Evolutionary conservation across 2,888 invertebrate species (phyloP).

Genomic region (Hemicrepidius hirtus): DNA sequence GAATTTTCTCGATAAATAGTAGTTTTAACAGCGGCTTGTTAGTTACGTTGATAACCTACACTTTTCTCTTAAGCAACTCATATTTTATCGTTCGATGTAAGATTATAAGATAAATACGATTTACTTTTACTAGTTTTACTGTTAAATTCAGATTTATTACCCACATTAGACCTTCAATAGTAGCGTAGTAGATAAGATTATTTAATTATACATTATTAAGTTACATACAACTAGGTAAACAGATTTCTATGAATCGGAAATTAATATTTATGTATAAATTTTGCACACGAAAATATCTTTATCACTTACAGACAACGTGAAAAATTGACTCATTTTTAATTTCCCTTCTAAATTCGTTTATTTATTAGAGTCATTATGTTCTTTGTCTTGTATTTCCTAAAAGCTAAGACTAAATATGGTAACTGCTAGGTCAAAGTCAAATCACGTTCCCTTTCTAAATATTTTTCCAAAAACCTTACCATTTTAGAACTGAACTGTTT

Average conservation of each 20-base stretch:
- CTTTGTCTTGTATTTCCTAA: too few relatives aligned
- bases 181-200: conserved; percentile 41
- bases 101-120: conserved; percentile 9
- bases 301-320: neutral
- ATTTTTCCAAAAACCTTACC: too few relatives aligned
- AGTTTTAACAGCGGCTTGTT: neutral
- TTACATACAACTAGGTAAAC: conserved; percentile 39
- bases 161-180: conserved; percentile 41
- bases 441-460: too few relatives aligned
- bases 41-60: conserved; percentile 2
- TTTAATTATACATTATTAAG: conserved; percentile 38
- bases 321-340: too few relatives aligned
- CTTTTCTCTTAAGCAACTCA: neutral
- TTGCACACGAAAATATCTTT: neutral
- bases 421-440: too few relatives aligned
- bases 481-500: too few relatives aligned
- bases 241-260: neutral
- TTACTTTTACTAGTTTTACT: conserved; percentile 43
- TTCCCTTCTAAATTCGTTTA: too few relatives aligned
- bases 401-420: too few relatives aligned
- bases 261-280: neutral
- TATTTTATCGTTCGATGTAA: neutral
- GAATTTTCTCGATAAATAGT: too few relatives aligned
- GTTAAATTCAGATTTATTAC: conserved; percentile 44
- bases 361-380: too few relatives aligned